Base-by-base conservation (phyloP, 2,888 invertebrate species). In the Hypselothyrea guttata region DNA sequence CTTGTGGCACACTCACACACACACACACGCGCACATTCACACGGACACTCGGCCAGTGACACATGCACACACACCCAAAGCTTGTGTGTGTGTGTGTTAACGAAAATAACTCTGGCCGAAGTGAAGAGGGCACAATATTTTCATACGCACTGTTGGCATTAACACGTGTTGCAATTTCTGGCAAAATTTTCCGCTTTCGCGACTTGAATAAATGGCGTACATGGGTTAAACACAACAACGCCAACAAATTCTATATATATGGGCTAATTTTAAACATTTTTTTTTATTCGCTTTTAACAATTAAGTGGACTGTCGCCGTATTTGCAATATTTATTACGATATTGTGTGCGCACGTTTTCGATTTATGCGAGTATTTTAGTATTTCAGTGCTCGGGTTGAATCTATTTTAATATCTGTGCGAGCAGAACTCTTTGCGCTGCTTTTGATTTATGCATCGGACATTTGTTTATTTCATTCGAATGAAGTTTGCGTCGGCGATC, bases 151-250 rank as follows among this genome's bases (percentile, higher is more conserved):
- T 84, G 82, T 74, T 70, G 55, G 63, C 75, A 53, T 45, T 28
- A 86, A 78, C 78, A 78, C 78, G 78, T 78, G 78, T 86, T 84
- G 86, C 62, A 84, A 77, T 74, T 74, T 59, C 54, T 44, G 34
- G 47, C 35, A 47, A 49, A 56, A 49, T 73, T 73, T 68, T 70
- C 62, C 54, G 62, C 45, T 61, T 69, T 49, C 55, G 56, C 52
- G 69, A 70, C 69, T 70, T 70, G 31, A 44, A 74, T 70, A 51
- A 74, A 74, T 70, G 56, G 51, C 57, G 42, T 62, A 69, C 70
- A 74, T 56, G 42, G 55, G 40, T 44, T 45, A 33, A 53, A 46
- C 18, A 28, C 11, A 62, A 45, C 18, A 41, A 42, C 15, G 51
- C 28, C n/a, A 41, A 44, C 16, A 45, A 71, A 48, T 62, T 56